These are phyloP conservation scores for Drosophila ustulata DNA, from an alignment of 2,888 invertebrate species.

Conservation along the genomic window DNA sequence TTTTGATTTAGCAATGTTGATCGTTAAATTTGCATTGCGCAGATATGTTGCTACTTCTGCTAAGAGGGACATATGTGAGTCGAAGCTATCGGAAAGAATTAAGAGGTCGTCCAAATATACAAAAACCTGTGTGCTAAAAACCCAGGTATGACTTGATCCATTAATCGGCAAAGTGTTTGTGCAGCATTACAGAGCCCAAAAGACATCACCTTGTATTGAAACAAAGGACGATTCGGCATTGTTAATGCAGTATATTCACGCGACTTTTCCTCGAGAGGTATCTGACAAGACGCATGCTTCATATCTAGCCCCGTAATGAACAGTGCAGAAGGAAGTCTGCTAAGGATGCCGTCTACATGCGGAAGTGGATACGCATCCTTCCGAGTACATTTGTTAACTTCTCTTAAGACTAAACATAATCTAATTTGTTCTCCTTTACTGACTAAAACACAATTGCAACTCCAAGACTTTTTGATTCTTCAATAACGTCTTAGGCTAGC, in stretches of 20 bases:
- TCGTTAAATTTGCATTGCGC: no score
- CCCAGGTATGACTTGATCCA: neutral
- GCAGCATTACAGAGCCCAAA: neutral
- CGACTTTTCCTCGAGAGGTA: neutral
- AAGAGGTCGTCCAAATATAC: no score
- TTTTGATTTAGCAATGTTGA: no score
- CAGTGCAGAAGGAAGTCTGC: neutral
- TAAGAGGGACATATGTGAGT: no score
- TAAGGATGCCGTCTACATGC: neutral
- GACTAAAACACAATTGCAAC: neutral
- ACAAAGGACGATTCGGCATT: neutral
- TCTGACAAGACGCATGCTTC: neutral
- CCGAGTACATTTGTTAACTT: neutral
- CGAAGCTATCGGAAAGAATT: no score
- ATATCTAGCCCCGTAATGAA: neutral
- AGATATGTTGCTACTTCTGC: no score
- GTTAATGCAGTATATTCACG: neutral
- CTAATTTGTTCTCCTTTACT: neutral
- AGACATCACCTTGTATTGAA: neutral
- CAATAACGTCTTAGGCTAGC: neutral
- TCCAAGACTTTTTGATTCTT: neutral
- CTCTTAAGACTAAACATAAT: neutral
- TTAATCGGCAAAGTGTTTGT: neutral
- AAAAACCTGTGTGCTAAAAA: no score
- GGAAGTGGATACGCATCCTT: slow-evolving; percentile 1